A percentile compares a stretch with the other conserved stretches of the same genome.
phyloP scores from a whole-genome alignment of 1,140 invertebrate species.

The Meteorus sp. region DNA sequence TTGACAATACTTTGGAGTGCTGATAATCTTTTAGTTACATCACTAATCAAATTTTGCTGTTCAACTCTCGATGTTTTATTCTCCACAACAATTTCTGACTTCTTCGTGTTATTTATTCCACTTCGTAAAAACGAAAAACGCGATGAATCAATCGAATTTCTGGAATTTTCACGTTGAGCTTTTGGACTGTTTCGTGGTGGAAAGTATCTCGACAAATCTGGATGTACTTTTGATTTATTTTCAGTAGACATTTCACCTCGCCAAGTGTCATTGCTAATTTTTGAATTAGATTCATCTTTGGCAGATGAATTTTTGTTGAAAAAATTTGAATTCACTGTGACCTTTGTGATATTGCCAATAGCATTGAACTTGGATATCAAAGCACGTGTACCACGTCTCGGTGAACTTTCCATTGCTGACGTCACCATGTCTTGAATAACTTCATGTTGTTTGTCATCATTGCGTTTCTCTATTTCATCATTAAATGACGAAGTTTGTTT shows the following conservation, averaged over 20 bases:
- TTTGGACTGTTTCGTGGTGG: slow-evolving; percentile 24
- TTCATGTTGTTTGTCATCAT: slow-evolving; percentile 38
- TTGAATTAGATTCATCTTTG: too few species aligned
- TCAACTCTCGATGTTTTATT: background rate
- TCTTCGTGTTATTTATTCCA: too few species aligned
- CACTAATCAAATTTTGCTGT: slow-evolving; percentile 14
- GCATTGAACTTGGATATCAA: slow-evolving; percentile 69
- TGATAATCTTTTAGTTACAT: slow-evolving; percentile 21
- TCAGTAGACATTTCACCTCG: slow-evolving; percentile 9
- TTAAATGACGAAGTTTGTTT: slow-evolving; percentile 46
- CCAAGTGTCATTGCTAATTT: background rate
- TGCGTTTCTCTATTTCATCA: slow-evolving; percentile 46
- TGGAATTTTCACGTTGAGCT: slow-evolving; percentile 6
- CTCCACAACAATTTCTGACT: background rate
- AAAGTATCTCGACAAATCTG: slow-evolving; percentile 47
- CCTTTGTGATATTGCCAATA: slow-evolving; percentile 63
- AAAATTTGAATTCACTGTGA: slow-evolving; percentile 60
- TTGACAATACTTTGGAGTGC: slow-evolving; percentile 10
- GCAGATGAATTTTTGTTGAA: slow-evolving; percentile 41
- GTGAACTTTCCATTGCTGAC: slow-evolving; percentile 48
- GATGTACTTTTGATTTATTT: slow-evolving; percentile 26
- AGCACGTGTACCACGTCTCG: slow-evolving; percentile 59
- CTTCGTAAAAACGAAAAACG: too few species aligned
- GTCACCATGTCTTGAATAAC: slow-evolving; percentile 49
- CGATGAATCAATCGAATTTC: slow-evolving; percentile 2